A percentile compares a stretch with the other conserved stretches of the same genome.
These are phyloP conservation scores for Rhogogaster chlorosoma DNA, from an alignment of 2,888 invertebrate genomes.

Conservation along the genomic window DNA sequence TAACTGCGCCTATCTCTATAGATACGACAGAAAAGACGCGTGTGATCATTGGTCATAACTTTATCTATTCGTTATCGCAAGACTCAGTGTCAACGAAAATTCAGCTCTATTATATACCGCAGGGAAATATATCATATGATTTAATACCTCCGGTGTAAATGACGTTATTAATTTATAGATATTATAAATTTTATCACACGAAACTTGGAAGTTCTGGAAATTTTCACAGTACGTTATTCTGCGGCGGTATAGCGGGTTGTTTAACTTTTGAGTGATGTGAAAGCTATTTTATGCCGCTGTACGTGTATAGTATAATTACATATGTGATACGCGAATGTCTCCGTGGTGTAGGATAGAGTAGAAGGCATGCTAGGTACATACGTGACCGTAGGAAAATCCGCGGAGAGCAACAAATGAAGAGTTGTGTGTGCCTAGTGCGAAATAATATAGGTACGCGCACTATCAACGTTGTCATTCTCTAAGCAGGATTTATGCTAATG, in stretches of 20 bases:
- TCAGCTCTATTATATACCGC: not conserved
- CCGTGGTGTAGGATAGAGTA: constrained; percentile 17
- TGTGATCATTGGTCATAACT: not conserved
- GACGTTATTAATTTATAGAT: not conserved
- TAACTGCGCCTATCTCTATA: not conserved
- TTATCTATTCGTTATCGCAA: not conserved
- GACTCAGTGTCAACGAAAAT: no score
- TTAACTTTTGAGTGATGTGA: constrained; percentile 34
- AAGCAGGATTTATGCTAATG: constrained; percentile 50
- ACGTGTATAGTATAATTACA: not conserved
- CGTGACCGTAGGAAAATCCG: constrained; percentile 21
- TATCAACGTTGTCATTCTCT: constrained; percentile 49
- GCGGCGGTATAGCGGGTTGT: not conserved
- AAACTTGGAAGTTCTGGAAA: not conserved
- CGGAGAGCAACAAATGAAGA: constrained; percentile 41
- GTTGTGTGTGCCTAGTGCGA: constrained; percentile 43
- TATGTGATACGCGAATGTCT: constrained; percentile 8
- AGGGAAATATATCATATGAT: not conserved
- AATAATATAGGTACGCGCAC: constrained; percentile 32
- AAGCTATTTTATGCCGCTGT: constrained; percentile 22
- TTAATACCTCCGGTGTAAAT: not conserved
- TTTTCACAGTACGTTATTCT: not conserved
- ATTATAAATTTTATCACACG: constrained; percentile 21
- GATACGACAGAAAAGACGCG: not conserved
- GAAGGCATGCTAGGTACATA: not conserved